These are phyloP conservation scores for Cetoscarus ocellatus DNA, from an alignment of 2,797 vertebrate species.

Conservation along the genomic window DNA sequence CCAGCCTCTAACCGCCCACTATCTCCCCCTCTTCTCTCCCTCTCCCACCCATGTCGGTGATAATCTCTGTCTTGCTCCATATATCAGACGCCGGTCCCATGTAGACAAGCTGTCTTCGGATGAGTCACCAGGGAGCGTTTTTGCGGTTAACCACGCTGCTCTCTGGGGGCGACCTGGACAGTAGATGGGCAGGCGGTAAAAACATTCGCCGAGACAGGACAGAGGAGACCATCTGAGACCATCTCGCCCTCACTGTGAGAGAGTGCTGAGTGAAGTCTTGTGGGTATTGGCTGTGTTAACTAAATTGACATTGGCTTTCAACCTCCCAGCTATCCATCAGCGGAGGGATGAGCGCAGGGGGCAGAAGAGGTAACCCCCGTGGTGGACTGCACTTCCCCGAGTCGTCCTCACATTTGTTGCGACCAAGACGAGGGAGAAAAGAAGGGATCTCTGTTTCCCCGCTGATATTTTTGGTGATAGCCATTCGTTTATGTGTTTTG, in stretches of 20 bases:
- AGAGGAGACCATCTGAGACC: conserved; percentile 50
- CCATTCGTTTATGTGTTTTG: conserved; percentile 74
- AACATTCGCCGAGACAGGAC: conserved; percentile 58
- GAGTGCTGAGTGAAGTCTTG: conserved; percentile 74
- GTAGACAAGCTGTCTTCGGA: conserved; percentile 73
- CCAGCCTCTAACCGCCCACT: conserved; percentile 55
- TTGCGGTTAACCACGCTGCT: conserved; percentile 74
- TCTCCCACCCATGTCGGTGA: conserved; percentile 47
- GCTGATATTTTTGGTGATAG: conserved; percentile 72
- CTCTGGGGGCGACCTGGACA: conserved; percentile 66
- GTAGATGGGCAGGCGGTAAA: conserved; percentile 66
- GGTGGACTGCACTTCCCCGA: conserved; percentile 53
- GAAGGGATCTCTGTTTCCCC: conserved; percentile 16
- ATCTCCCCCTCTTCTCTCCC: conserved; percentile 33
- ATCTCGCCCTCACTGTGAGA: conserved; percentile 54
- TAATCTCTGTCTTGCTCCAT: conserved; percentile 65
- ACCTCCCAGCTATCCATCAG: conserved; percentile 79
- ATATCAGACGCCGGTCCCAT: conserved; percentile 65
- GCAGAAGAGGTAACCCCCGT: conserved; percentile 60
- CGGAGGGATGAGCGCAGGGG: conserved; percentile 48
- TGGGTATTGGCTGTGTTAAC: conserved; percentile 78
- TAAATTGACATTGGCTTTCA: conserved; percentile 80
- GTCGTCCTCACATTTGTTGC: conserved; percentile 50
- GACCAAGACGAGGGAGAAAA: conserved; percentile 45
- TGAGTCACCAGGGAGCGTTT: conserved; percentile 67